Evolutionary conservation across 2,113 vertebrate species (phyloP).

Genomic region (Rhombomys opimus): DNA sequence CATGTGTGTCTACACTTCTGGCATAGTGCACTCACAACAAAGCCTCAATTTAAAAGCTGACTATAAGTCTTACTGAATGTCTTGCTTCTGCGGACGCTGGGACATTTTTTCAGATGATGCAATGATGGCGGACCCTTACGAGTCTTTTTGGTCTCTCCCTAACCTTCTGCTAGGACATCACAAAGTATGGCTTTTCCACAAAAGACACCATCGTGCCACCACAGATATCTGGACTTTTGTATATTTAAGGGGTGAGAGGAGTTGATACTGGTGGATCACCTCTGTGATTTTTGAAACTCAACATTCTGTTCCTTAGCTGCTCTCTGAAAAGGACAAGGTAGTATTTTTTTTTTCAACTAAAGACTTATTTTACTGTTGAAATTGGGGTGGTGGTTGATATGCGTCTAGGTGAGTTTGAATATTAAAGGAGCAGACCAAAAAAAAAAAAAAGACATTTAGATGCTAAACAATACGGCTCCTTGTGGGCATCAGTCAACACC

Average conservation of each 20-base stretch:
- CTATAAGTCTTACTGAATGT: not conserved
- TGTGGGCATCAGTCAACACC: not conserved
- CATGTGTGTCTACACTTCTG: not conserved
- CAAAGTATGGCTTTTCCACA: not conserved
- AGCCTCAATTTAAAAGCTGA: not conserved
- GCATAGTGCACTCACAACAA: not conserved
- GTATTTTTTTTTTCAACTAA: constrained; percentile 24
- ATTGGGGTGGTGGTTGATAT: not conserved
- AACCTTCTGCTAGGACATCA: not conserved
- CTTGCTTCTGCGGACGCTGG: not conserved
- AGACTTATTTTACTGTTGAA: not conserved
- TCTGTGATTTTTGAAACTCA: constrained; percentile 44
- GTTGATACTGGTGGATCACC: constrained; percentile 21
- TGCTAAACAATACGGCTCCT: not conserved
- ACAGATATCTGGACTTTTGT: not conserved
- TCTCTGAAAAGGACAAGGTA: not conserved
- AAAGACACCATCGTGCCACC: not conserved
- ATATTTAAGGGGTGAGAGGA: not conserved
- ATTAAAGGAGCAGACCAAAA: constrained; percentile 19
- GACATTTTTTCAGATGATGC: constrained; percentile 8
- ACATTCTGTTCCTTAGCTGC: constrained; percentile 21
- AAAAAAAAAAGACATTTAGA: not conserved
- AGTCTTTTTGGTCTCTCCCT: not conserved
- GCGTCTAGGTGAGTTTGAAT: constrained; percentile 10
- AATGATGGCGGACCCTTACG: constrained; percentile 11